These are phyloP conservation scores for Xanthorhoe designata DNA, from an alignment of 2,888 invertebrate species.

Conservation along the genomic window DNA sequence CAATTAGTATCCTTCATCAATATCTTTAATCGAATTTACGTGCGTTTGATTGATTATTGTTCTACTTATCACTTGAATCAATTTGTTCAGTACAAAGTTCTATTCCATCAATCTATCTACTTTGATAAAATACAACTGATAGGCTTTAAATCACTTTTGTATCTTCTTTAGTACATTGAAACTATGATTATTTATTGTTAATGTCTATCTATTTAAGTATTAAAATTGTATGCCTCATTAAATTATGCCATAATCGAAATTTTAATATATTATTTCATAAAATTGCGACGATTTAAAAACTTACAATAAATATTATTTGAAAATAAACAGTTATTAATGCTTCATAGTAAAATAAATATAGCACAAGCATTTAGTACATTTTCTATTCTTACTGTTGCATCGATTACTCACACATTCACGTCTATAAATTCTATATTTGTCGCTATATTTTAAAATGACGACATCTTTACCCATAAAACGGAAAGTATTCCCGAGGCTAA, in stretches of 20 bases:
- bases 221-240: too few species aligned
- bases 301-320: too few species aligned
- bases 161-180: not conserved
- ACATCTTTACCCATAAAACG: conserved; percentile 8
- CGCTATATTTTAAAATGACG: not conserved
- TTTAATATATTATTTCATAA: too few species aligned
- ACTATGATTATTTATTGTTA: not conserved
- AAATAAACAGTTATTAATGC: too few species aligned
- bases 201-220: not conserved
- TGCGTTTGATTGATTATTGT: conserved; percentile 2
- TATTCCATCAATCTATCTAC: conserved; percentile 6
- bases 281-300: too few species aligned
- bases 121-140: conserved; percentile 7
- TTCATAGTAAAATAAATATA: too few species aligned
- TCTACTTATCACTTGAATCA: not conserved
- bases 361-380: not conserved
- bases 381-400: not conserved
- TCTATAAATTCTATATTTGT: not conserved
- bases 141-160: not conserved
- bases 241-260: too few species aligned
- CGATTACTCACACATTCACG: not conserved
- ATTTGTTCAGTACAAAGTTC: conserved; percentile 7
- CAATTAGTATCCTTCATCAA: conserved; percentile 1
- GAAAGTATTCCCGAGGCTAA: conserved; percentile 13
- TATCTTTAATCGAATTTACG: conserved; percentile 4